These are phyloP conservation scores for Psilopogon haemacephalus DNA, from an alignment of 2,113 vertebrate species.

Conservation along the genomic window DNA sequence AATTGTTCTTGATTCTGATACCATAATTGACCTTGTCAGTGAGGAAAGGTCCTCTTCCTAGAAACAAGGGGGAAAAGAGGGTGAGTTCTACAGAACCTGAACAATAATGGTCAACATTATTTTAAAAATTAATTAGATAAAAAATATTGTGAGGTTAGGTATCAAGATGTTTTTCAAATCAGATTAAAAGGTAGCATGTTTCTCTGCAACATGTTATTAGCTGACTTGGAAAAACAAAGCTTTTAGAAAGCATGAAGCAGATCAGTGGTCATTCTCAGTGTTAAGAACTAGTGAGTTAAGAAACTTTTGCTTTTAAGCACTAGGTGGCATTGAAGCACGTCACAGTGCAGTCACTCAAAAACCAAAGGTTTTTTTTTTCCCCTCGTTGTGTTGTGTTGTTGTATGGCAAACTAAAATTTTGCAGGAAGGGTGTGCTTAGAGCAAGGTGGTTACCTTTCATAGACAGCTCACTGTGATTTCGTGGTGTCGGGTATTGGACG, in stretches of 20 bases:
- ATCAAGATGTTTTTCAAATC: background rate
- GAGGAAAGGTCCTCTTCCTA: background rate
- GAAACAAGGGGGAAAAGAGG: background rate
- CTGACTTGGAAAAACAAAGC: background rate
- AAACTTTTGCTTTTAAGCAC: background rate
- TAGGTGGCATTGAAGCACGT: constrained; percentile 31
- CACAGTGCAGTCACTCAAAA: background rate
- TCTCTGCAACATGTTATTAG: background rate
- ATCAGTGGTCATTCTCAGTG: background rate
- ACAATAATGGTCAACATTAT: background rate
- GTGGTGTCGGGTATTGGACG: background rate
- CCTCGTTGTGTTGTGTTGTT: background rate
- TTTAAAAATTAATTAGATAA: background rate
- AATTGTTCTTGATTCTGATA: background rate
- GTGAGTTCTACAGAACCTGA: background rate
- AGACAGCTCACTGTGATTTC: background rate
- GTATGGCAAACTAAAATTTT: background rate
- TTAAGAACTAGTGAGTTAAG: background rate
- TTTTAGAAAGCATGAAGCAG: background rate
- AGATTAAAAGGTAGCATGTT: background rate
- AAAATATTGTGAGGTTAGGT: background rate
- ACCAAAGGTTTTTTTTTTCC: background rate
- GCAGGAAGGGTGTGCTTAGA: background rate
- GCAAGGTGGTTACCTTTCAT: background rate
- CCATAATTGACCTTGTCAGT: background rate